A percentile compares a stretch with the other conserved stretches of the same genome.
Conservation (phyloP, 1,140 invertebrate genomes). For the Sitophilus oryzae region DNA sequence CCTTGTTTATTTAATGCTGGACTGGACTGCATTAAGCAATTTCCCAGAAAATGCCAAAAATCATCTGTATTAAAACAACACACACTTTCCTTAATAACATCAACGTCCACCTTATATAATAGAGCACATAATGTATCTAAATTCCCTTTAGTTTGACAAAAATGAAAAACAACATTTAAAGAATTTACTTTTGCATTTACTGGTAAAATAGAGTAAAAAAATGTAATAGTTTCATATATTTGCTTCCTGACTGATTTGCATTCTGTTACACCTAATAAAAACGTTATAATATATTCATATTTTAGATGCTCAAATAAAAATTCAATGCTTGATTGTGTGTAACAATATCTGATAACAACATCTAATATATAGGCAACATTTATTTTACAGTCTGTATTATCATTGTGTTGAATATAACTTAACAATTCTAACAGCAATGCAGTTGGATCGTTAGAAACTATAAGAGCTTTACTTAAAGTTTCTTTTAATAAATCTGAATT, state of each 20-base stretch:
- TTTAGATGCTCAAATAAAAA: constrained; percentile 1
- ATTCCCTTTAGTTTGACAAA: constrained; percentile 5
- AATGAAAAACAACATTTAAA: constrained; percentile 8
- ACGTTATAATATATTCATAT: constrained; percentile 2
- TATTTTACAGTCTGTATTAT: not conserved
- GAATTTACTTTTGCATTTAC: constrained; percentile 1
- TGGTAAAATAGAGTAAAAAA: constrained; percentile 1
- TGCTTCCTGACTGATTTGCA: not conserved
- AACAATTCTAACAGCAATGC: not conserved
- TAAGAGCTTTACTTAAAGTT: constrained; percentile 10
- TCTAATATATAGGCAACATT: constrained; percentile 12
- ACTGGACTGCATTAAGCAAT: not conserved
- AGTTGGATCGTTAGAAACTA: not conserved
- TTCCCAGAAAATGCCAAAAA: constrained; percentile 11
- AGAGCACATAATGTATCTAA: constrained; percentile 19
- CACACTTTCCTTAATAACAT: not conserved
- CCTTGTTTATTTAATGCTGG: constrained; percentile 20
- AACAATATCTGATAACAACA: constrained; percentile 4
- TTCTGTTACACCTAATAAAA: not conserved
- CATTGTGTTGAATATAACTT: constrained; percentile 4
- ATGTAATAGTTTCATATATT: constrained; percentile 11
- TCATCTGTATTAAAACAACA: constrained; percentile 6
- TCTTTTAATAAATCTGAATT: constrained; percentile 5
- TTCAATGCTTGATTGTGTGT: not conserved
- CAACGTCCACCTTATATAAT: not conserved